Evolutionary conservation across 2,797 vertebrate genomes (phyloP).

Genomic region (Eospalax fontanierii): DNA sequence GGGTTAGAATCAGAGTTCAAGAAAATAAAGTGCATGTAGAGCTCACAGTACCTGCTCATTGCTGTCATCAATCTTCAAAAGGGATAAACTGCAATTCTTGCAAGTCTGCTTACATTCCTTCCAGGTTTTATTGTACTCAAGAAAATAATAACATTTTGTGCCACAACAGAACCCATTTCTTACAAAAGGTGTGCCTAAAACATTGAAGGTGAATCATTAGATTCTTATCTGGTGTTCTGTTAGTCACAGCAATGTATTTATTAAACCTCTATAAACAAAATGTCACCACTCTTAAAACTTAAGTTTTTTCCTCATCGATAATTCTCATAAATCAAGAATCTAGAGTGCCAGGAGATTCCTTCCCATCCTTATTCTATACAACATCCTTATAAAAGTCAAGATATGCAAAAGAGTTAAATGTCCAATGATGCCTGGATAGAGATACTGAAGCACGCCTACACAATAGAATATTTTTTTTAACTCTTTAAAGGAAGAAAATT

Average conservation of each 20-base stretch:
- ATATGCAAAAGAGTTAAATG: no score
- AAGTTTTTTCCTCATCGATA: no score
- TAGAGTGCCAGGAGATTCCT: not conserved
- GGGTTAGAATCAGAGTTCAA: not conserved
- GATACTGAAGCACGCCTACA: not conserved
- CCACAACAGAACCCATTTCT: constrained; percentile 4
- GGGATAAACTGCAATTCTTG: not conserved
- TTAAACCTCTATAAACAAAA: not conserved
- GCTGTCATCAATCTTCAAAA: constrained; percentile 58
- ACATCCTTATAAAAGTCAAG: not conserved
- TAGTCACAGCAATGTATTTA: not conserved
- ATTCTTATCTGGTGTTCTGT: not conserved
- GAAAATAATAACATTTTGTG: constrained; percentile 68
- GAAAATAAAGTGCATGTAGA: not conserved
- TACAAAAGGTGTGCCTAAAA: not conserved
- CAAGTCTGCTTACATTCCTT: not conserved
- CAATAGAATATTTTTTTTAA: not conserved
- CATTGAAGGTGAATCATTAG: not conserved
- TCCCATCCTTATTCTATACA: not conserved
- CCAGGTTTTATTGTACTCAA: not conserved
- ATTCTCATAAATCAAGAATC: not conserved
- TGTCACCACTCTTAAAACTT: not conserved
- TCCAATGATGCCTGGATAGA: no score
- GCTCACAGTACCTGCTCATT: constrained; percentile 44
- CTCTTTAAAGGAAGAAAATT: constrained; percentile 21